Conservation (phyloP, 2,113 vertebrate species). For the Aplodontia rufa region DNA sequence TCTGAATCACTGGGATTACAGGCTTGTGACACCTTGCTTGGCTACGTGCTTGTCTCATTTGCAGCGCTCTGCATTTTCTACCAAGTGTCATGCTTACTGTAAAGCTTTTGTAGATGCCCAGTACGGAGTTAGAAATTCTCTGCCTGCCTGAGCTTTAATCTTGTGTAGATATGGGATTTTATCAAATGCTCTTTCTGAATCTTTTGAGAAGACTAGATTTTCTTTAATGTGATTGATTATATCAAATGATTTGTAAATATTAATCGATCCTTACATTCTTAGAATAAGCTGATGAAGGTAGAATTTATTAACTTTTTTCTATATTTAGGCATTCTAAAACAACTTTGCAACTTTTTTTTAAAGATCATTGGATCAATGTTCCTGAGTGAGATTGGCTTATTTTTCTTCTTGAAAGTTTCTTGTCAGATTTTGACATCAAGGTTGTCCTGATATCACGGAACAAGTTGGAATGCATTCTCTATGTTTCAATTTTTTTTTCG, state of each 20-base stretch:
- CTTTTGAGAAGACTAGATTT: not conserved
- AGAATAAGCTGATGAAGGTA: not conserved
- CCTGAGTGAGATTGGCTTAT: not conserved
- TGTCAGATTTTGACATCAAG: not conserved
- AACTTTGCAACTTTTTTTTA: not conserved
- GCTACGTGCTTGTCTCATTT: not conserved
- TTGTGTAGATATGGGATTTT: not conserved
- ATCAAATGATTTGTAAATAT: constrained; percentile 4
- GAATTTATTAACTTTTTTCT: not conserved
- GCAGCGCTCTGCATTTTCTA: not conserved
- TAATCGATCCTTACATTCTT: not conserved
- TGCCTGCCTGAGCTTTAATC: constrained; percentile 14
- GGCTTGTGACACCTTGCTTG: no score
- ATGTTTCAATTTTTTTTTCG: not conserved
- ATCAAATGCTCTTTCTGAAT: not conserved
- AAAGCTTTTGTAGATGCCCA: not conserved
- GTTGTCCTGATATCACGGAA: not conserved
- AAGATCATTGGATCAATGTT: not conserved
- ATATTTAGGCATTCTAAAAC: not conserved
- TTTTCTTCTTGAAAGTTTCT: not conserved
- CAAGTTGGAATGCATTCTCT: not conserved
- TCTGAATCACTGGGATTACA: no score
- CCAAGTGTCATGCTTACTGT: not conserved
- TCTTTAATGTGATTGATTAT: constrained; percentile 10
- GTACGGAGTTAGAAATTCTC: constrained; percentile 17